Evolutionary conservation across 2,113 vertebrate genomes (phyloP), one percentile per base, ranked within the genome.

Genomic region (Cyphomyrus plagiostoma): DNA sequence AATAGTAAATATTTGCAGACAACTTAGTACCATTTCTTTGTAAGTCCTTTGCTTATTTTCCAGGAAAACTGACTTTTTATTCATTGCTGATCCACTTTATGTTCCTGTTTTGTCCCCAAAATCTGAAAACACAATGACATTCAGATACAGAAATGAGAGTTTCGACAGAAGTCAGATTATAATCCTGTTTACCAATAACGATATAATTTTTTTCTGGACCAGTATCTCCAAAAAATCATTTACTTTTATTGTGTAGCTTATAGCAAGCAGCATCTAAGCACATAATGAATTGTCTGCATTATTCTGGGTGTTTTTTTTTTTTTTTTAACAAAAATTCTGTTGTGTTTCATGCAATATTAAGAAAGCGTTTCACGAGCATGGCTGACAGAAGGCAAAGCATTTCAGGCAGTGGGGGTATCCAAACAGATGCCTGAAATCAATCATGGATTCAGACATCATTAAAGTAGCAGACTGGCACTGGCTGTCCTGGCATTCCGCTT

Each of bases 1-100:
- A 21, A 86, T 88, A 56, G 93, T 93, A 95, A 94, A 93, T 94
- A 94, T 96, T 95, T 95, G 91, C 94, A 92, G 92, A 94, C 89
- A 93, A 91, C 93, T 91, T 88, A 93, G 87, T 49, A 30, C 35
- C n/a, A 4, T 19, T 30, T 52, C 89, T 90, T 74, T 93, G 91
- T 94, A 94, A 92, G 91, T 89, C 90, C 89, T 74, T 92, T 92
- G 89, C 92, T 92, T 91, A 93, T 93, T 95, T 93, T 82, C 88
- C 30, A 91, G 74, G 82, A 92, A 92, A 94, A 94, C 93, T 92
- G 85, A 26, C 70, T 90, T 90, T 91, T 92, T 89, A 35, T 90
- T 90, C 90, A 91, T 89, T 52, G 70, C 88, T 91, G 88, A 52
- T 87, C 86, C 90, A 91, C 91, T 77, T 88, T 23, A 92, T 92